A percentile compares a stretch with the other conserved stretches of the same genome.
These are phyloP conservation scores for Heliconius congener DNA, from an alignment of 1,140 invertebrate species.

Conservation along the genomic window DNA sequence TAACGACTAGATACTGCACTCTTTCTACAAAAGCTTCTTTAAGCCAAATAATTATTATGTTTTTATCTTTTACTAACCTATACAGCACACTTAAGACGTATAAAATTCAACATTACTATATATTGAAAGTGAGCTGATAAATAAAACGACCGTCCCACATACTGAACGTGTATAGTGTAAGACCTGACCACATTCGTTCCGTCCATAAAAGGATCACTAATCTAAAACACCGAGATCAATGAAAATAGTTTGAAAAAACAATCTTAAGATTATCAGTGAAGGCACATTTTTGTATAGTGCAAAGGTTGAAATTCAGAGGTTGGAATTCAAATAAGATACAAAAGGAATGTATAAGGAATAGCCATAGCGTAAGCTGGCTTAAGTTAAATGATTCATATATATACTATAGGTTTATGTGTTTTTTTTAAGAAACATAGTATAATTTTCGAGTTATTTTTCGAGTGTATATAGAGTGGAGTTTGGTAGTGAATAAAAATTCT, in stretches of 20 bases:
- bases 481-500: too few relatives aligned
- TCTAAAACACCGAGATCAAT: not conserved
- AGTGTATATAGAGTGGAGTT: too few relatives aligned
- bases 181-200: slow-evolving; percentile 21
- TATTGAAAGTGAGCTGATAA: slow-evolving; percentile 13
- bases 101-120: not conserved
- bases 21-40: not conserved
- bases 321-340: slow-evolving; percentile 48
- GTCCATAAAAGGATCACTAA: slow-evolving; percentile 34
- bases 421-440: not conserved
- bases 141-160: slow-evolving; percentile 6
- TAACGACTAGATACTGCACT: not conserved
- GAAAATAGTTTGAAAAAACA: slow-evolving; percentile 2
- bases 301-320: slow-evolving; percentile 29
- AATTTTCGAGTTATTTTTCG: not conserved
- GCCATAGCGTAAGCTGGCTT: not conserved
- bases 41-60: not conserved
- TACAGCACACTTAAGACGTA: not conserved
- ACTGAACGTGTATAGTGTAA: not conserved
- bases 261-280: not conserved
- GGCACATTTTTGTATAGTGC: not conserved
- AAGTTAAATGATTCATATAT: slow-evolving; percentile 18
- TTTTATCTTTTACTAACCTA: too few relatives aligned
- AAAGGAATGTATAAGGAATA: slow-evolving; percentile 31
- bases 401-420: too few relatives aligned